Conservation (phyloP, 2,113 vertebrate genomes). For the Campylomormyrus tamandua region DNA sequence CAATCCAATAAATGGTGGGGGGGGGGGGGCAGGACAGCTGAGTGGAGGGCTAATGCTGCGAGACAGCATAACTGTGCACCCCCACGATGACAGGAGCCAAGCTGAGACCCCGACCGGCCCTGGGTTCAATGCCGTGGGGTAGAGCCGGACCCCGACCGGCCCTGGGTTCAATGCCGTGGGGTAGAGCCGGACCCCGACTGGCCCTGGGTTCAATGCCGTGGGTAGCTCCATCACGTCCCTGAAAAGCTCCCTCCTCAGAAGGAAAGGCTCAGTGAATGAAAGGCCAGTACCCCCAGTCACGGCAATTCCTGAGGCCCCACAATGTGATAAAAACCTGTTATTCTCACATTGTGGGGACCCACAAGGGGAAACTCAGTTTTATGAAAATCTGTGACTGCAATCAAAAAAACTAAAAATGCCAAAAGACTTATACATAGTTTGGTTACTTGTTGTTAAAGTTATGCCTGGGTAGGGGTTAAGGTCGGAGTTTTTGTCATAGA, state of each 20-base stretch:
- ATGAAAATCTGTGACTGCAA: background rate
- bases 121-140: too few species aligned
- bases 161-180: background rate
- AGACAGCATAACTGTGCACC: constrained; percentile 21
- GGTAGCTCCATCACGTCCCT: background rate
- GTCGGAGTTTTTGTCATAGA: background rate
- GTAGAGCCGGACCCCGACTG: background rate
- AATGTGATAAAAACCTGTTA: background rate
- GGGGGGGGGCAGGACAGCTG: background rate
- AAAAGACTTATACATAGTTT: background rate
- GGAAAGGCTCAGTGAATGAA: background rate
- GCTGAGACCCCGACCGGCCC: too few species aligned
- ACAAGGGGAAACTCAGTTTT: background rate
- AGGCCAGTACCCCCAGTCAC: too few species aligned
- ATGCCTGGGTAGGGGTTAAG: background rate
- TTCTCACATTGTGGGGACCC: background rate
- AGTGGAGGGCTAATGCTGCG: background rate
- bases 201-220: background rate
- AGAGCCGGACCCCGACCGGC: background rate
- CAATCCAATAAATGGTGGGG: constrained; percentile 35
- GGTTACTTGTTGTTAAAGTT: background rate
- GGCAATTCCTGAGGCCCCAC: too few species aligned
- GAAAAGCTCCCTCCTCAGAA: background rate
- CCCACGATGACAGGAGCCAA: background rate
- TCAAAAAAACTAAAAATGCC: background rate